A percentile compares a stretch with the other conserved stretches of the same genome.
These are phyloP conservation scores for Distichodus sexfasciatus DNA, from an alignment of 2,797 vertebrate species.

Conservation along the genomic window DNA sequence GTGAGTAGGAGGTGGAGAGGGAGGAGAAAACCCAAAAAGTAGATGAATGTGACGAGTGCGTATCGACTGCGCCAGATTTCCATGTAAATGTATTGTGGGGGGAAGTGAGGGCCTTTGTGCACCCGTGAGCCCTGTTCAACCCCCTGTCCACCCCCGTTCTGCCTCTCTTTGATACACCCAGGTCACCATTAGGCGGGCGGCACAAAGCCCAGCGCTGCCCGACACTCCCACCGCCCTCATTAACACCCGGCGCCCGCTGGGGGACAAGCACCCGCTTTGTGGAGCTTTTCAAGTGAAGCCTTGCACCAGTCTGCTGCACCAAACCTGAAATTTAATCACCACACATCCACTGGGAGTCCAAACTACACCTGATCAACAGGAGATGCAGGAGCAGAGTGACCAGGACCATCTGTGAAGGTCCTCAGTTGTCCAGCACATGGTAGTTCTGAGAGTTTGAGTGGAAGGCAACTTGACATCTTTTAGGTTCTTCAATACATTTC, in stretches of 20 bases:
- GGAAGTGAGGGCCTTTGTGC: conserved; percentile 60
- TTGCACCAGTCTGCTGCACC: conserved; percentile 62
- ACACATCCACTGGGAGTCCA: conserved; percentile 25
- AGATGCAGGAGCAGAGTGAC: no score
- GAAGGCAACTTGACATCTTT: no score
- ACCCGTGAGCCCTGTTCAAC: conserved; percentile 55
- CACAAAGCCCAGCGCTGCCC: conserved; percentile 56
- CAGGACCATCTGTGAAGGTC: no score
- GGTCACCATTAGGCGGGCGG: conserved; percentile 66
- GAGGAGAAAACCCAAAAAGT: conserved; percentile 62
- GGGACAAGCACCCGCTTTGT: conserved; percentile 75
- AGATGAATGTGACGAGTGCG: conserved; percentile 77
- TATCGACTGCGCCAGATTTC: conserved; percentile 74
- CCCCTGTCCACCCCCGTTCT: conserved; percentile 63
- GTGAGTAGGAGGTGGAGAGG: neutral
- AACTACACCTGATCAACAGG: conserved; percentile 20
- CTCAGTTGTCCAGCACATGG: no score
- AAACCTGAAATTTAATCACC: conserved; percentile 36
- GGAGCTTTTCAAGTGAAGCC: conserved; percentile 54
- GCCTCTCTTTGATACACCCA: conserved; percentile 72
- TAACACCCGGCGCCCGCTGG: conserved; percentile 68
- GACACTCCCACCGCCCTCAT: conserved; percentile 68
- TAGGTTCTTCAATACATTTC: no score
- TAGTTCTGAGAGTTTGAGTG: no score
- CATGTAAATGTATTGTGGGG: conserved; percentile 71